Evolutionary conservation across 2,888 invertebrate genomes (phyloP).

Genomic region (Seira ritae): DNA sequence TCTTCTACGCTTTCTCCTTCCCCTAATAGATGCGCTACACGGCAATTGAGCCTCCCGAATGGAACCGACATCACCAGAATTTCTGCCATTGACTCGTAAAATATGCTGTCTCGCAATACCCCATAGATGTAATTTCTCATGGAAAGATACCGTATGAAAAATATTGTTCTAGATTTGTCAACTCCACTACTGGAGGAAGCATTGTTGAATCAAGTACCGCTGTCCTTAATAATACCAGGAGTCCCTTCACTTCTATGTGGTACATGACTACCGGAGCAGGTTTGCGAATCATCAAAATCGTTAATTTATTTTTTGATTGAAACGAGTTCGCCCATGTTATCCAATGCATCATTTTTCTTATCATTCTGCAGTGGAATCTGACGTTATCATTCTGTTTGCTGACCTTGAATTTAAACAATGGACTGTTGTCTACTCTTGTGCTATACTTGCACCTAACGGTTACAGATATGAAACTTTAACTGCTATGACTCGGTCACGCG

Average conservation of each 20-base stretch:
- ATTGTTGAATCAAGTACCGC: slow-evolving; percentile 20
- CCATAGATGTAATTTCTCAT: neutral
- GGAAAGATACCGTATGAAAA: neutral
- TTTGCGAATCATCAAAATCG: slow-evolving; percentile 11
- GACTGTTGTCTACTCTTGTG: slow-evolving; percentile 56
- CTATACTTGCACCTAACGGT: slow-evolving; percentile 27
- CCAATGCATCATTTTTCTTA: neutral
- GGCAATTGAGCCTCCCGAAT: slow-evolving; percentile 44
- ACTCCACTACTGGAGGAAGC: slow-evolving; percentile 36
- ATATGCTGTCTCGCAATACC: neutral
- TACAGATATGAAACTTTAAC: slow-evolving; percentile 52
- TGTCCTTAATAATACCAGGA: slow-evolving; percentile 45
- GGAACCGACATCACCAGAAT: slow-evolving; percentile 33
- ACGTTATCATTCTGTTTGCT: slow-evolving; percentile 47
- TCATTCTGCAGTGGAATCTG: slow-evolving; percentile 26
- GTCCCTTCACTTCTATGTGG: slow-evolving; percentile 56
- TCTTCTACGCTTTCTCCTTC: too few relatives aligned
- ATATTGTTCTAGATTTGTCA: slow-evolving; percentile 35
- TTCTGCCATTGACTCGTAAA: slow-evolving; percentile 39
- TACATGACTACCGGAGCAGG: slow-evolving; percentile 18
- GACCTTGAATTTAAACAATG: slow-evolving; percentile 60
- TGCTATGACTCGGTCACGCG: slow-evolving; percentile 58
- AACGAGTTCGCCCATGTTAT: too few relatives aligned
- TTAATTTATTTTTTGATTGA: neutral
- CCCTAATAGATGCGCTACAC: slow-evolving; percentile 55